Evolutionary conservation across 2,797 vertebrate species (phyloP), one percentile per base, ranked within the genome.

Genomic region (Sternarchorhynchus goeldii): DNA sequence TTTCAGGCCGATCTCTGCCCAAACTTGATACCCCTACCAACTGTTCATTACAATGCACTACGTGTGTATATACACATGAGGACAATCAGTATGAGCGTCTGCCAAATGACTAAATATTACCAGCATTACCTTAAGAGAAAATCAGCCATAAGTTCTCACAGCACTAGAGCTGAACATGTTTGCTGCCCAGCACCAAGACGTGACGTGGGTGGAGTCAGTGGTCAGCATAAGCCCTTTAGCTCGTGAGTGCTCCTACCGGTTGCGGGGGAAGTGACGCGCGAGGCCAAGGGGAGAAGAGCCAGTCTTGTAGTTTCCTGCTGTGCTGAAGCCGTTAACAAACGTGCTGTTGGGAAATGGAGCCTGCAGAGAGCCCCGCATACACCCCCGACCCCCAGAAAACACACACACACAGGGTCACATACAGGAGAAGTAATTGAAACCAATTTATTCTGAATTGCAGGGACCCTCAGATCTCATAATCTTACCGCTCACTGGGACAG

Each of bases 301-400:
- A 85, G 94, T 91, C 93, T 99, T 99, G 69, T 96, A 99, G 69
- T 94, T 94, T 92, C 95, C 92, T 4, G 95, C 90, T 7, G 96
- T 93, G 75, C 90, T 94, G 91, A 98, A 98, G 86, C 97, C 96
- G 92, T 99, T 98, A 87, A 98, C 93, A 93, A 98, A 99, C 87
- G 94, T 94, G 88, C 95, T 95, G 87, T 99, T 99, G 58, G 97
- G 97, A 91, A 99, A 99, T 0, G 97, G 97, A 87, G 97, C 97
- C 97, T 99, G 91, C 0, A 58, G 36, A 25, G 36, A 17, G 72
- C 58, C 41, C 67, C 25, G 81, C 45, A 78, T 32, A 70, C 67
- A 16, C 10, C n/a, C n/a, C n/a, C n/a, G n/a, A n/a, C n/a, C n/a
- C n/a, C n/a, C n/a, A n/a, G n/a, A n/a, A n/a, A n/a, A 18, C 55